phyloP scores from a whole-genome alignment of 2,888 invertebrate genomes.

The Amiota minor region DNA sequence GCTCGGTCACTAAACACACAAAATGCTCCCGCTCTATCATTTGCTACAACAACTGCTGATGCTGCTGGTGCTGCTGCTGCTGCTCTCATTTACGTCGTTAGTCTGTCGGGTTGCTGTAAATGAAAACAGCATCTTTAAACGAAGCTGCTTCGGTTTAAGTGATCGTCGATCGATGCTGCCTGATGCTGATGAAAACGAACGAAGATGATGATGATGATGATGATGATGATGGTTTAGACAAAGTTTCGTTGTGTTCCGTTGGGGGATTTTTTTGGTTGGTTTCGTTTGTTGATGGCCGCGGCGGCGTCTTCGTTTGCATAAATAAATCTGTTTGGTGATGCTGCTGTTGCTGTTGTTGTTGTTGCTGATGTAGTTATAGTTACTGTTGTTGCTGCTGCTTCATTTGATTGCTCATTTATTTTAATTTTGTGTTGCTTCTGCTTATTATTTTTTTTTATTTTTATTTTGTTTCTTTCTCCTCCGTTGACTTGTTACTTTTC shows the following conservation, averaged over 20 bases:
- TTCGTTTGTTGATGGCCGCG: too few relatives aligned
- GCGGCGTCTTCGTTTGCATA: neutral
- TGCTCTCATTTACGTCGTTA: neutral
- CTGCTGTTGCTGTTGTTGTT: neutral
- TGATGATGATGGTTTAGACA: too few relatives aligned
- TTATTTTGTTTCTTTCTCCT: neutral
- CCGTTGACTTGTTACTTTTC: neutral
- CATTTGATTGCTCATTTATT: constrained; percentile 14
- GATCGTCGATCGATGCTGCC: neutral
- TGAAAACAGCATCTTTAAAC: neutral
- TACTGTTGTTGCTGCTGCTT: neutral
- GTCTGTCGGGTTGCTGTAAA: too few relatives aligned
- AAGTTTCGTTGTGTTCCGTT: too few relatives aligned
- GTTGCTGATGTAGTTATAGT: neutral
- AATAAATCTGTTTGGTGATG: constrained; percentile 7
- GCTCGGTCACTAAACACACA: neutral
- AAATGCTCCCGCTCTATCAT: neutral
- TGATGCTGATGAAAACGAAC: neutral
- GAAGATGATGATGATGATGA: too few relatives aligned
- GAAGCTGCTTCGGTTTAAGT: neutral
- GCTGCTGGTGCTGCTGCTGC: constrained; percentile 6
- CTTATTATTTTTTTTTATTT: neutral
- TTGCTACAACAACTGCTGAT: neutral
- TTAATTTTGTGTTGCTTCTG: constrained; percentile 4
- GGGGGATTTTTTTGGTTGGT: too few relatives aligned